phyloP scores from a whole-genome alignment of 2,797 vertebrate genomes.

The Lerista edwardsae region DNA sequence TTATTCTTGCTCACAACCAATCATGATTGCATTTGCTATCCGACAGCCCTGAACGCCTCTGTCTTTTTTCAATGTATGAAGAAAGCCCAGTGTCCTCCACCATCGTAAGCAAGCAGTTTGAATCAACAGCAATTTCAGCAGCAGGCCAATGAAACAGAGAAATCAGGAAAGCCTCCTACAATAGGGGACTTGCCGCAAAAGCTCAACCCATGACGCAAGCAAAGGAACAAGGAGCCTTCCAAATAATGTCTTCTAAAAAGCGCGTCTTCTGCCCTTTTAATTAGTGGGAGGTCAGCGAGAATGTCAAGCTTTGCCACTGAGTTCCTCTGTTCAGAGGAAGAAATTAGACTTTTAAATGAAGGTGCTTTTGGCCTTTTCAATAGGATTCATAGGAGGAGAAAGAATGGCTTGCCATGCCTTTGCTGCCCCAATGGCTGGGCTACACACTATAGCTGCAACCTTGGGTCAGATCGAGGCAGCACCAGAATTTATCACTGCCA shows the following conservation, averaged over 20 bases:
- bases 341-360: constrained; percentile 54
- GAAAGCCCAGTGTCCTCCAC: background rate
- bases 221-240: background rate
- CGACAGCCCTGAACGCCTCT: background rate
- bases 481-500: constrained; percentile 28
- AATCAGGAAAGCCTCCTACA: background rate
- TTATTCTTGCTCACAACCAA: constrained; percentile 24
- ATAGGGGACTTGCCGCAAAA: background rate
- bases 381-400: constrained; percentile 20
- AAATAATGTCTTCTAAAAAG: constrained; percentile 17
- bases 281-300: constrained; percentile 26
- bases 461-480: background rate
- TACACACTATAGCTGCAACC: constrained; percentile 17
- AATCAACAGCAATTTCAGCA: background rate
- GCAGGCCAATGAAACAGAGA: too few relatives aligned
- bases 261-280: constrained; percentile 35
- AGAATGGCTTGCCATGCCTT: constrained; percentile 30
- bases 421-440: constrained; percentile 10
- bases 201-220: background rate
- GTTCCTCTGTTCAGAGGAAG: constrained; percentile 22
- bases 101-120: background rate
- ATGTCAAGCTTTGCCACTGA: constrained; percentile 37
- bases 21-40: constrained; percentile 25
- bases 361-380: constrained; percentile 34
- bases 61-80: background rate